A percentile compares a stretch with the other conserved stretches of the same genome.
phyloP scores from a whole-genome alignment of 2,113 vertebrate genomes.

The Daubentonia madagascariensis region DNA sequence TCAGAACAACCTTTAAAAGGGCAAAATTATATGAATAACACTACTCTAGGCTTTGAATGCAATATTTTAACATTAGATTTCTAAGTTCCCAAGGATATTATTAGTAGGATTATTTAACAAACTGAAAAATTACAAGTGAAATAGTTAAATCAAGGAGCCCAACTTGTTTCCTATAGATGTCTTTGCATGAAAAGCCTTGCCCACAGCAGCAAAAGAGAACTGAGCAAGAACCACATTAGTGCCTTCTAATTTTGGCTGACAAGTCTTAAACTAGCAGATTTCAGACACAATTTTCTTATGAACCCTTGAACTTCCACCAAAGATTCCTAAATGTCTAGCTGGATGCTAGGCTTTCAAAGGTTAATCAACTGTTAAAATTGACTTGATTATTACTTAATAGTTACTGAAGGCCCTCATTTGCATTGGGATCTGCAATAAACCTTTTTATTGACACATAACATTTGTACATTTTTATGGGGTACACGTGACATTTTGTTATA shows the following conservation, averaged over 20 bases:
- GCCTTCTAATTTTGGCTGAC: neutral
- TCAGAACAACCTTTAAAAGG: neutral
- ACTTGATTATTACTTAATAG: slow-evolving; percentile 9
- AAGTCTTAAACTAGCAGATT: neutral
- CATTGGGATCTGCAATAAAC: neutral
- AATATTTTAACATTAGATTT: neutral
- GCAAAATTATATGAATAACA: neutral
- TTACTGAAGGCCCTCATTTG: neutral
- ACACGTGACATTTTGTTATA: neutral
- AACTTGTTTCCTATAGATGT: neutral
- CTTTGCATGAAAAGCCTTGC: neutral
- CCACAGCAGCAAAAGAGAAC: neutral
- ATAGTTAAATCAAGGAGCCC: neutral
- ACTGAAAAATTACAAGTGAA: neutral
- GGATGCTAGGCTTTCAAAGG: neutral
- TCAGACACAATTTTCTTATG: neutral
- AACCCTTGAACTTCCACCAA: neutral
- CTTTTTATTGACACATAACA: neutral
- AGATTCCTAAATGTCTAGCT: neutral
- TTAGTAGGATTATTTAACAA: neutral
- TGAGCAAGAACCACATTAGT: neutral
- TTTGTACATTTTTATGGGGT: neutral
- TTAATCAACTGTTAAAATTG: slow-evolving; percentile 28
- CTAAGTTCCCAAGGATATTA: neutral
- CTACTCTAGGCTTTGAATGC: neutral